Evolutionary conservation across 2,888 invertebrate genomes (phyloP), one percentile per base, ranked within the genome.

Genomic region (Thymelicus lineola): DNA sequence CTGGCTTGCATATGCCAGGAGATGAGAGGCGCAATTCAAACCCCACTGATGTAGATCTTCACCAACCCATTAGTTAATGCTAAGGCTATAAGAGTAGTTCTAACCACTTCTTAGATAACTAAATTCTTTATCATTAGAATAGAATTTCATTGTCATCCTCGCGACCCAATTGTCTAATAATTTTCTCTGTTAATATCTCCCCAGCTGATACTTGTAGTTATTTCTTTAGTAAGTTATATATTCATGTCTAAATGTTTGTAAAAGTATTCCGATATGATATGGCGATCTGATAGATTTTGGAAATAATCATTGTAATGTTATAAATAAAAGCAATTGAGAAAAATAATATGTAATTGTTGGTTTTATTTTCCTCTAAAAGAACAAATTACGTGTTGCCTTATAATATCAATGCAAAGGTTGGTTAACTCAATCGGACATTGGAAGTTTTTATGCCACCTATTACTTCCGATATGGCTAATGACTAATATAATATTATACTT

Each of bases 1-100:
- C 1, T 93, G 93, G 77, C 92, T 98, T 82, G 97, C 98, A 95
- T 99, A 98, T 86, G 97, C 98, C 65, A 98, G 98, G 79, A 98
- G 97, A 90, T 98, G 98, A 90, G 98, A 97, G 53, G 97, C 97
- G 72, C 97, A 98, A 89, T 46, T 7, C 17, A 36, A 20, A 6
- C 36, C 17, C 48, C 57, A 61, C 68, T 20, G 62, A 15, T 69
- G 62, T 69, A 57, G 38, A 67, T 61, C 14, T 36, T 63, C 68
- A 62, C 48, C 36, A 57, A 55, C 12, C 48, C 62, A 57, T 57
- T n/a, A 62, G 57, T 45, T 50, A 55, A 35, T 53, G 46, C 57
- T 55, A 62, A 46, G 68, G 61, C 55, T 68, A 55, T 20, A 55
- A 57, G 42, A 57, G 68, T 68, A 57, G 57, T 45, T 20, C 12